Evolutionary conservation across 2,797 vertebrate genomes (phyloP), one percentile per base, ranked within the genome.

Genomic region (Adelosebastes latens): DNA sequence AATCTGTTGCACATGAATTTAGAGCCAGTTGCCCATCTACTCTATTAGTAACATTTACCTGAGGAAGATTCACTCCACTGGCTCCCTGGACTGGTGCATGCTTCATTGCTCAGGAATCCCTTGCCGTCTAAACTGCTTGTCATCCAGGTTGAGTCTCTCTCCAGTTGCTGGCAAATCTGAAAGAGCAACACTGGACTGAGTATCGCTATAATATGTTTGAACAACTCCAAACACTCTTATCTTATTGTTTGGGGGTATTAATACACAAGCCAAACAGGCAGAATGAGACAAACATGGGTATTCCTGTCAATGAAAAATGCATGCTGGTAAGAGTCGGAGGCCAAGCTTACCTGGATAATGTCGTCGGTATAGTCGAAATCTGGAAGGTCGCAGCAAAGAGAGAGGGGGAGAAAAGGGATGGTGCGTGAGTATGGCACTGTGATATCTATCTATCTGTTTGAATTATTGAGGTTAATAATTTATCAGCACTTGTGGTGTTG

Each of bases 41-140:
- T 42, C 39, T 32, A 29, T 16, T 52, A n/a, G n/a, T 20, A 64
- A 52, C 20, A 88, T 93, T 94, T 96, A 96, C 96, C 96, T 95
- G 95, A 95, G 62, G 90, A 94, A 6, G 85, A 77, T 2, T 95
- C 93, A 80, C 95, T 96, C 94, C 94, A 95, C 16, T 87, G 86
- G 92, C 94, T 96, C 8, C 84, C 91, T 46, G 95, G 94, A 87
- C 94, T 95, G 69, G 85, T 88, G 85, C 94, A 95, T 0, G 86
- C 89, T 88, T 97, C 96, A 76, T 97, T 98, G 93, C 88, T 94
- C 91, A 96, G 95, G 89, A 96, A 97, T n/a, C 96, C 97, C 84
- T 88, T 97, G 70, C 84, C 89, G 27, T 93, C 94, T 46, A 94
- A 78, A 16, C 55, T 93, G 84, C 75, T 94, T 6, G 79, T 52